A percentile compares a stretch with the other conserved stretches of the same genome.
phyloP scores from a whole-genome alignment of 2,888 invertebrate genomes.

The Molanna angustata region DNA sequence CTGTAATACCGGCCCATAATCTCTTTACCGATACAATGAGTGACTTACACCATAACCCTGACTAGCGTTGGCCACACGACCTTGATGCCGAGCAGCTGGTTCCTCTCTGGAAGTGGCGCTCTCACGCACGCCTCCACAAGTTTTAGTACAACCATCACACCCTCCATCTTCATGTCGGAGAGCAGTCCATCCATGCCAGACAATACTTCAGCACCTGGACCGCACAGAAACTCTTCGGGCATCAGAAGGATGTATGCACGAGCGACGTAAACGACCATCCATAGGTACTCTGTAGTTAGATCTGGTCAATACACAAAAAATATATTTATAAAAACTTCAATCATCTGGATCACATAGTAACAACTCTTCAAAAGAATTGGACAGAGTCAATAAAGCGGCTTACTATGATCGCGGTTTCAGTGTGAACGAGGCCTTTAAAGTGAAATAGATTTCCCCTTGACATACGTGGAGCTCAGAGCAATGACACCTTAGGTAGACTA shows the following conservation, averaged over 20 bases:
- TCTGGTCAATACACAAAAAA: slow-evolving; percentile 58
- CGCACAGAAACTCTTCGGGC: slow-evolving; percentile 73
- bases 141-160: slow-evolving; percentile 68
- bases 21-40: no score
- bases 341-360: no score
- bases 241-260: slow-evolving; percentile 79
- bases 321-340: no score
- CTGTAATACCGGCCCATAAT: no score
- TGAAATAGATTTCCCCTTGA: no score
- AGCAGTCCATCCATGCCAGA: slow-evolving; percentile 69
- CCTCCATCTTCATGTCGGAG: slow-evolving; percentile 74
- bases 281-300: slow-evolving; percentile 76
- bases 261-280: slow-evolving; percentile 75
- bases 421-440: no score
- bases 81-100: slow-evolving; percentile 62
- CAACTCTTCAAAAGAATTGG: no score
- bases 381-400: no score
- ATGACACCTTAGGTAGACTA: no score
- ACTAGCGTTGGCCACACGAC: slow-evolving; percentile 47
- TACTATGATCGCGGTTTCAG: no score
- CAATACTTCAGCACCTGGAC: slow-evolving; percentile 69
- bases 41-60: slow-evolving; percentile 26
- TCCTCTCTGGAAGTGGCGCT: slow-evolving; percentile 69
- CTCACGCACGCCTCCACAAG: slow-evolving; percentile 75
- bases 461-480: no score